A percentile compares a stretch with the other conserved stretches of the same genome.
Evolutionary conservation across 1,140 invertebrate genomes (phyloP).

Genomic region (Aricia agestis): DNA sequence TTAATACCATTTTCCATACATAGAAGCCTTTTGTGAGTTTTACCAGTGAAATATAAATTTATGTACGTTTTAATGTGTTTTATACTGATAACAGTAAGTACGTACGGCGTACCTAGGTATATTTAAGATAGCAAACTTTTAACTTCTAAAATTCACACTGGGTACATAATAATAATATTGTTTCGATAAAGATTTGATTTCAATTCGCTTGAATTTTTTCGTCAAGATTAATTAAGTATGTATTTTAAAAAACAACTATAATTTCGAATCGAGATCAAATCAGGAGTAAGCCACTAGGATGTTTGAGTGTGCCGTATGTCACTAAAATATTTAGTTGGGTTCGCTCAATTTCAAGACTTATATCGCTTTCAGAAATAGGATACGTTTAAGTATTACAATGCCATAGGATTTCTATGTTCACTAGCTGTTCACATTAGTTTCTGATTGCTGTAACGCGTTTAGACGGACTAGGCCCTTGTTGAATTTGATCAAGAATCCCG

Average conservation of each 20-base stretch:
- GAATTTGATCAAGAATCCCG: conserved; percentile 60
- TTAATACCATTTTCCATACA: neutral
- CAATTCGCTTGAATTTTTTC: neutral
- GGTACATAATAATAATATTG: neutral
- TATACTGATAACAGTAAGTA: neutral
- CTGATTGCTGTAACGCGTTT: conserved; percentile 64
- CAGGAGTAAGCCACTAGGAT: conserved; percentile 20
- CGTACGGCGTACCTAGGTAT: conserved; percentile 7
- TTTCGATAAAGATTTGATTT: neutral
- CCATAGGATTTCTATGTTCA: conserved; percentile 61
- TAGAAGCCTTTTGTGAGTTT: neutral
- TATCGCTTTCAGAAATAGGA: conserved; percentile 62
- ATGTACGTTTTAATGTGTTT: neutral
- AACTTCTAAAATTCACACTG: neutral
- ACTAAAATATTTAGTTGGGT: conserved; percentile 61
- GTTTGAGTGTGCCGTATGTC: conserved; percentile 62
- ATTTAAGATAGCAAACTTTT: neutral
- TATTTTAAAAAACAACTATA: neutral
- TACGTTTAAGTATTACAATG: conserved; percentile 67
- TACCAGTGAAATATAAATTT: neutral
- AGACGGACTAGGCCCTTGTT: conserved; percentile 64
- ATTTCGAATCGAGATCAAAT: conserved; percentile 12
- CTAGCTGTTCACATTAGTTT: conserved; percentile 68
- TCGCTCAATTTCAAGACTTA: conserved; percentile 74
- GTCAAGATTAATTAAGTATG: neutral